phyloP scores from a whole-genome alignment of 2,797 vertebrate species.

The Parauchenoglanis ngamensis region DNA sequence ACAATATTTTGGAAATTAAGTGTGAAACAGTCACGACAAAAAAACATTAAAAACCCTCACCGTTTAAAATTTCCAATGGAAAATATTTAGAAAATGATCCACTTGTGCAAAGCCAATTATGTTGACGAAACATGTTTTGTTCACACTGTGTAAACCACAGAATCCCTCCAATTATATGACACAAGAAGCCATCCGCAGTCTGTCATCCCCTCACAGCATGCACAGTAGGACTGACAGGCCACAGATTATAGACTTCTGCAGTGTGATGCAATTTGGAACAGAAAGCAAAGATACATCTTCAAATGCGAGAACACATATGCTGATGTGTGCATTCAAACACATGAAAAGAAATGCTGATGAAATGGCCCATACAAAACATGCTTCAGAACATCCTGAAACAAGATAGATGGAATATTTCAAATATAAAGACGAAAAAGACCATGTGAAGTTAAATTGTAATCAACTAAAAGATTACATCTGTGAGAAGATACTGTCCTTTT shows the following conservation, averaged over 20 bases:
- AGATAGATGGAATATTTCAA: not conserved
- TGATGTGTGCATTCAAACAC: not conserved
- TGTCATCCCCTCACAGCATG: constrained; percentile 39
- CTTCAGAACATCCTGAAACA: not conserved
- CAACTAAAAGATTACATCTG: not conserved
- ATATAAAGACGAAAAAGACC: not conserved
- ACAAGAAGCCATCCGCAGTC: constrained; percentile 19
- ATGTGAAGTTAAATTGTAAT: not conserved
- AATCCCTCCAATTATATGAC: constrained; percentile 45
- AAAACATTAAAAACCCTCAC: not conserved
- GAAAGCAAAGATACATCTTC: not conserved
- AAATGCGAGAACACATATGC: not conserved
- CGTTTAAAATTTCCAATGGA: not conserved
- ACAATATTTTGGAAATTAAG: not conserved
- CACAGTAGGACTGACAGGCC: constrained; percentile 34
- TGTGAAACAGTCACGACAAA: not conserved
- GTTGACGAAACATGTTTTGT: not conserved
- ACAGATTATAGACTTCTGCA: constrained; percentile 32
- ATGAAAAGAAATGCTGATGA: not conserved
- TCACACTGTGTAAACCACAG: constrained; percentile 35
- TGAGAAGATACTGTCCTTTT: not conserved
- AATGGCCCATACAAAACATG: not conserved
- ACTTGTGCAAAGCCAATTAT: not conserved
- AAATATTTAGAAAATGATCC: not conserved
- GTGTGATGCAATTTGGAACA: constrained; percentile 12